Conservation (phyloP, 2,888 invertebrate genomes). For the Drosophila planitibia region DNA sequence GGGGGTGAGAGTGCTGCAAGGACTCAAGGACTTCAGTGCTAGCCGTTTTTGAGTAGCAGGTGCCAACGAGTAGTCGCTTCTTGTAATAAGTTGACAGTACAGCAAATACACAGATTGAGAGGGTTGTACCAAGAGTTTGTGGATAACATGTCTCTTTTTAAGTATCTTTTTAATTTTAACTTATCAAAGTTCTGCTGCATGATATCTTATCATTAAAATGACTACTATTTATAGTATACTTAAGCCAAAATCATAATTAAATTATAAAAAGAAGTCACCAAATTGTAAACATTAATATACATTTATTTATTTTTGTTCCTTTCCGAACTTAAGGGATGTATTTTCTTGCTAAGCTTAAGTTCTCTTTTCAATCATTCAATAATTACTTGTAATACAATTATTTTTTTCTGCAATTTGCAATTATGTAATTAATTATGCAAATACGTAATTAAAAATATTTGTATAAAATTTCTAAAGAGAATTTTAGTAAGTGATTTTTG, state of each 20-base stretch:
- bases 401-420: neutral
- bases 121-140: constrained; percentile 35
- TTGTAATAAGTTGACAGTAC: constrained; percentile 66
- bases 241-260: neutral
- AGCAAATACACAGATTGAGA: constrained; percentile 29
- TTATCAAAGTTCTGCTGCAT: neutral
- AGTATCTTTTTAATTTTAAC: neutral
- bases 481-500: too few species aligned
- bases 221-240: neutral
- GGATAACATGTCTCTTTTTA: neutral
- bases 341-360: neutral
- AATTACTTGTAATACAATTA: neutral
- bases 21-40: constrained; percentile 40
- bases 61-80: constrained; percentile 60
- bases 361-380: neutral
- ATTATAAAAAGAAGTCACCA: neutral
- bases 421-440: neutral
- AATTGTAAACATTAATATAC: neutral
- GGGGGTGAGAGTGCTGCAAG: neutral
- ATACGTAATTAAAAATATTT: neutral
- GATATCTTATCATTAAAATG: neutral
- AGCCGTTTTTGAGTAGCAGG: constrained; percentile 67
- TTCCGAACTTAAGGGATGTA: neutral
- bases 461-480: too few species aligned
- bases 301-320: too few species aligned